Conservation (phyloP, 2,888 invertebrate genomes). For the Therioaphis trifolii region DNA sequence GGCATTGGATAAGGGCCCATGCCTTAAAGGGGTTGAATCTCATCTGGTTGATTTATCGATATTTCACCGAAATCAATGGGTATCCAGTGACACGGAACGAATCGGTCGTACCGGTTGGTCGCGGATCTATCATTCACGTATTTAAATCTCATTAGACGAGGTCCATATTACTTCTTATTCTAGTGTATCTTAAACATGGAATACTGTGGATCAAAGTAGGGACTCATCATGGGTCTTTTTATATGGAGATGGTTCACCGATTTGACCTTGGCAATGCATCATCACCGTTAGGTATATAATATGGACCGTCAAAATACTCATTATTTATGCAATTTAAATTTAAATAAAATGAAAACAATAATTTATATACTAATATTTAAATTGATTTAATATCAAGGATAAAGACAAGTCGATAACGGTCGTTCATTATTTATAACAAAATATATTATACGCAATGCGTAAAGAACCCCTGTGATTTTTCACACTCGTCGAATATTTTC, state of each 20-base stretch:
- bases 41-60: constrained; percentile 55
- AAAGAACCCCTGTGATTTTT: neutral
- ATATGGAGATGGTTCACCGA: constrained; percentile 40
- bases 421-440: constrained; percentile 1
- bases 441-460: neutral
- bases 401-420: neutral
- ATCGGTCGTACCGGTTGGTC: constrained; percentile 41
- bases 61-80: constrained; percentile 39
- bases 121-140: neutral
- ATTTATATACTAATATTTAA: constrained; percentile 24
- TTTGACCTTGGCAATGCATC: constrained; percentile 49
- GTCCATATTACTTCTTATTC: constrained; percentile 2
- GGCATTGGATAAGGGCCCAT: constrained; percentile 13
- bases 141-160: constrained; percentile 62
- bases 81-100: constrained; percentile 60
- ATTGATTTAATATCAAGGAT: neutral
- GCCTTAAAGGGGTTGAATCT: constrained; percentile 50
- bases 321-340: constrained; percentile 36
- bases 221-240: constrained; percentile 22
- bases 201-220: neutral
- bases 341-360: constrained; percentile 9
- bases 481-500: neutral
- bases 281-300: constrained; percentile 40
- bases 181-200: constrained; percentile 1
- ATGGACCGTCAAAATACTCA: constrained; percentile 32